Conservation (phyloP, 2,797 vertebrate species). For the Anas acuta region DNA sequence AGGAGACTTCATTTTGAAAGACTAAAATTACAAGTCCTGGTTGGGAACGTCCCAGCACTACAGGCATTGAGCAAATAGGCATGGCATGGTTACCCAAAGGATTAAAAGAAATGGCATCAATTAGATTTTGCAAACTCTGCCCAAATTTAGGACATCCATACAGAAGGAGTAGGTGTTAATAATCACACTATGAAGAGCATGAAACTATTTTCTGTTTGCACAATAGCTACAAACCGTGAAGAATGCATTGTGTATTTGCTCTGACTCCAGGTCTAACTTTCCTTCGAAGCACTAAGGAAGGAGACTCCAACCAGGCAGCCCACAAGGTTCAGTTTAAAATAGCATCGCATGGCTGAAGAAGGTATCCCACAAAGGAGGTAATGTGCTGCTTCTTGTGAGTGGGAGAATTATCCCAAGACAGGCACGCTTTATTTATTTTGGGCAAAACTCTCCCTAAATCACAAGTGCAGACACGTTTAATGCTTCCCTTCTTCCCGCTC, state of each 20-base stretch:
- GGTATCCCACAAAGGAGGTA: background rate
- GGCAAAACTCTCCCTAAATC: background rate
- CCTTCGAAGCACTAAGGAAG: background rate
- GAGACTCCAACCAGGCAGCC: background rate
- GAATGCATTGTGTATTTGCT: background rate
- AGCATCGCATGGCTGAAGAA: background rate
- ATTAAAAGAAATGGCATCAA: background rate
- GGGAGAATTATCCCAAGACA: background rate
- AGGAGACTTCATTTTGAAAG: background rate
- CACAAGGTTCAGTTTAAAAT: background rate
- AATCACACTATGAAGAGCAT: background rate
- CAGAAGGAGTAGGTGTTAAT: background rate
- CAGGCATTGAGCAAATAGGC: fast-evolving
- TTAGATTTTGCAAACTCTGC: background rate
- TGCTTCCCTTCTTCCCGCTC: background rate
- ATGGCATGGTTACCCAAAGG: background rate
- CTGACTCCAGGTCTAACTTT: background rate
- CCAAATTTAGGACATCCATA: background rate
- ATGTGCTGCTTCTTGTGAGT: background rate
- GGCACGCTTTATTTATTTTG: background rate
- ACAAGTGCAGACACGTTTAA: background rate
- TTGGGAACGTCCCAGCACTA: background rate
- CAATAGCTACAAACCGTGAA: background rate
- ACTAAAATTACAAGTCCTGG: background rate
- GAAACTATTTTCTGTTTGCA: background rate